phyloP scores from a whole-genome alignment of 2,113 vertebrate genomes.

The Perccottus glenii region DNA sequence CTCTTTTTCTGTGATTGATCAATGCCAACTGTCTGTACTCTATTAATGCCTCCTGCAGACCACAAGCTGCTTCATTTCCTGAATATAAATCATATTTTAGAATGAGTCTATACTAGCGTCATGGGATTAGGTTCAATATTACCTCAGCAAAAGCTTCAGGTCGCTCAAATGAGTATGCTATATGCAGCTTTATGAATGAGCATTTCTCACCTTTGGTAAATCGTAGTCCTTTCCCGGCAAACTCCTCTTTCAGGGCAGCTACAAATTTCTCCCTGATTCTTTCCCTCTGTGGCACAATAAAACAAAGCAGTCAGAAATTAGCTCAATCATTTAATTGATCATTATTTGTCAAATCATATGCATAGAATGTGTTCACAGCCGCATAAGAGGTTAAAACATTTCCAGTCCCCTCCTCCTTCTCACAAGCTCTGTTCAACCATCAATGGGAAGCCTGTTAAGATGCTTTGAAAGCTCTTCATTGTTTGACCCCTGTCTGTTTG shows the following conservation, averaged over 20 bases:
- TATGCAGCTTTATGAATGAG: neutral
- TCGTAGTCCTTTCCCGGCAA: slow-evolving; percentile 93
- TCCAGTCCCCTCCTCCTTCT: slow-evolving; percentile 17
- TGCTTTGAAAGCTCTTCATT: slow-evolving; percentile 35
- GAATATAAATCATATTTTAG: neutral
- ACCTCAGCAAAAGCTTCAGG: too few relatives aligned
- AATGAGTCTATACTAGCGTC: neutral
- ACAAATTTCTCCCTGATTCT: slow-evolving; percentile 97
- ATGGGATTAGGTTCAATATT: neutral
- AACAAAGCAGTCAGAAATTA: neutral
- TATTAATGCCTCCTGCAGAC: neutral
- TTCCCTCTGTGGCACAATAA: slow-evolving; percentile 84
- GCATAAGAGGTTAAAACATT: slow-evolving; percentile 24
- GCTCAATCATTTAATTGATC: neutral
- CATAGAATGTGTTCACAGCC: neutral
- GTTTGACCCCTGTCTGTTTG: slow-evolving; percentile 32
- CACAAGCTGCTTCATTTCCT: neutral
- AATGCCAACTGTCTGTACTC: slow-evolving; percentile 4
- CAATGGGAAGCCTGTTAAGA: slow-evolving; percentile 31
- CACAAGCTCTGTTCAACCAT: slow-evolving; percentile 13
- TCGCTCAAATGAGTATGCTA: too few relatives aligned
- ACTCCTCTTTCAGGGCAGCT: slow-evolving; percentile 90
- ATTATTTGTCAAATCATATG: neutral
- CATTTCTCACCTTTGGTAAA: slow-evolving; percentile 88
- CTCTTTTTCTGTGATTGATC: neutral